phyloP scores from a whole-genome alignment of 2,888 invertebrate species.

The Folsomia manolachei region DNA sequence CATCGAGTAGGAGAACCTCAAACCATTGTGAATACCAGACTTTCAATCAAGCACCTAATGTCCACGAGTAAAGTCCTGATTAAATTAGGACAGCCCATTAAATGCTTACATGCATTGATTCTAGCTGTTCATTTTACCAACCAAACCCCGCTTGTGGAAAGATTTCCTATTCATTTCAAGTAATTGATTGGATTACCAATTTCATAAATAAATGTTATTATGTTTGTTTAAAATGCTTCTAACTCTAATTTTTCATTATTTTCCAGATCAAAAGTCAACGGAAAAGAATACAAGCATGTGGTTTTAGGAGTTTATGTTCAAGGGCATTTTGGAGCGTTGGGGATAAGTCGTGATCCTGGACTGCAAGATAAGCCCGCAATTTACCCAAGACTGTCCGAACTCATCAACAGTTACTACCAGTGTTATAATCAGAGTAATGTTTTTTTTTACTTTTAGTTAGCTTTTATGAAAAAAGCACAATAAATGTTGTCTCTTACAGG shows the following conservation, averaged over 20 bases:
- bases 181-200: too few species aligned
- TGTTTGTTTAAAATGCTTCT: background rate
- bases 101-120: conserved; percentile 49
- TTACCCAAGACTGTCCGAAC: conserved; percentile 39
- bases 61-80: conserved; percentile 40
- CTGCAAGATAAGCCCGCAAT: conserved; percentile 44
- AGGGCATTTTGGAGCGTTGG: conserved; percentile 47
- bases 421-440: conserved; percentile 44
- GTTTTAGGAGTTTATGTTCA: conserved; percentile 47
- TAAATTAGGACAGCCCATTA: conserved; percentile 42
- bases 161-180: conserved; percentile 50
- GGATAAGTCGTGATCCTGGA: conserved; percentile 44
- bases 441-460: too few species aligned
- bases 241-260: background rate
- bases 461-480: background rate
- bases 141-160: conserved; percentile 36
- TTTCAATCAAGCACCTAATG: conserved; percentile 47
- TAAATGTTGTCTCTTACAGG: conserved; percentile 25
- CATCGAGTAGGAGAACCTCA: conserved; percentile 45
- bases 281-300: conserved; percentile 49
- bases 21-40: conserved; percentile 40
- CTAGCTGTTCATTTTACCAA: conserved; percentile 47
- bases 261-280: conserved; percentile 41
- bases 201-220: background rate
- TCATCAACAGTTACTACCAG: conserved; percentile 38